Evolutionary conservation across 2,888 invertebrate genomes (phyloP).

Genomic region (Drosophila prostipennis): DNA sequence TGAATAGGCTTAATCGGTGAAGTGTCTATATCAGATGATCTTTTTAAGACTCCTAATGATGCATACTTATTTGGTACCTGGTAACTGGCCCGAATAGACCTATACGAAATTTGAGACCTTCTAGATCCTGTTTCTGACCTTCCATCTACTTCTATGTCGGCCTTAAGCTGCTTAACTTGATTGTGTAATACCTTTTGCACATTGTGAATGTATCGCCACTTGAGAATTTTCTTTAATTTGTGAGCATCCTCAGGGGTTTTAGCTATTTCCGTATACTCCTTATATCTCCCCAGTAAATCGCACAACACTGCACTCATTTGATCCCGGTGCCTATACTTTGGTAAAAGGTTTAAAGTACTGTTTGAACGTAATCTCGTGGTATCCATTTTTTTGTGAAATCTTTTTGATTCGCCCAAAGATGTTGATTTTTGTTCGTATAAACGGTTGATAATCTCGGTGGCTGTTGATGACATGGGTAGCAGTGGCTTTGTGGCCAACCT

Average conservation of each 20-base stretch:
- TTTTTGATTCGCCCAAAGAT: neutral
- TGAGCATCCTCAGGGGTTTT: neutral
- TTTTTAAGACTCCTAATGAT: neutral
- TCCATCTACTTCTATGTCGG: neutral
- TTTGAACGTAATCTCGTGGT: neutral
- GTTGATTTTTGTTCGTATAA: neutral
- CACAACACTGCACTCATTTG: neutral
- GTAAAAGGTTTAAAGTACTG: neutral
- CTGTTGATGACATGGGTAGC: neutral
- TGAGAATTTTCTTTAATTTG: neutral
- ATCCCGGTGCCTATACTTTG: neutral
- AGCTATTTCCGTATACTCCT: neutral
- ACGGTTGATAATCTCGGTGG: neutral
- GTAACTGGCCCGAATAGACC: neutral
- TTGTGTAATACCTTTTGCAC: neutral
- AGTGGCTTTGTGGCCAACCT: neutral
- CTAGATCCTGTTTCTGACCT: neutral
- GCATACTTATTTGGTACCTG: neutral
- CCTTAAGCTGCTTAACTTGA: neutral
- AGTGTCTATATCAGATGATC: neutral
- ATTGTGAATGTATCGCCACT: constrained; percentile 4
- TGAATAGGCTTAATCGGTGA: neutral
- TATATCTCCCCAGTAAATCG: neutral
- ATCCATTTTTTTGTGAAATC: neutral
- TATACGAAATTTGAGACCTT: neutral